Base-by-base conservation (phyloP, 2,797 vertebrate genomes). In the Sebastiscus albofasciatus region DNA sequence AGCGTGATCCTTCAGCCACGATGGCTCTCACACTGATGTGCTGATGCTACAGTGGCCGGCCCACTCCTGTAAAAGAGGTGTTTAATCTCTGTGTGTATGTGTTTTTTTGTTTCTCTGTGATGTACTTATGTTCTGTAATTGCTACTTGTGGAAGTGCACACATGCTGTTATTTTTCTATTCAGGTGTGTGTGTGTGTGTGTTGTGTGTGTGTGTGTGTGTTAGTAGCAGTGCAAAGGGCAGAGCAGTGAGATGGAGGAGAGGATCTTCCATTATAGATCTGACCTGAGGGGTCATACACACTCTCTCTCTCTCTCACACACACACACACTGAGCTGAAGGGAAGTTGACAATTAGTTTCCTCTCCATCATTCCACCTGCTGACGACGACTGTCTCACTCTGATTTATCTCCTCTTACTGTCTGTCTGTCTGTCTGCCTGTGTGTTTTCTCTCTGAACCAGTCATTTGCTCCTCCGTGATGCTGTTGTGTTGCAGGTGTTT, bases 261-360 rank as follows among this genome's bases (percentile, higher is more conserved):
- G 86, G 87, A 89, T 87, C 86, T 89, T 88, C 84, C 77, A 89
- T 90, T 89, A 90, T 88, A 77, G 86, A 88, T 84, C 73, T 89
- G 89, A 92, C 90, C 90, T 24, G 8, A 69, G 77, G 81, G 87
- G 86, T 84, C 80, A 62, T 20, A 39, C 26, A 29, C 65, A 20
- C 29, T n/a, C 20, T 5, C 27, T 8, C 18, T 12, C 66, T 2
- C 46, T 2, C 46, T 0, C 29, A 6, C 20, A 22, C 11, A 6
- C 67, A 69, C 29, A 68, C 12, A 34, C 24, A 24, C 58, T 33
- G 5, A 69, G 59, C 75, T 76, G 26, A 70, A 62, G 78, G 74
- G 75, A 80, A 81, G 67, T 65, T 87, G 75, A 83, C 87, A 82
- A 84, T 87, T 81, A 80, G 71, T 75, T 85, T 87, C 67, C 77